phyloP scores from a whole-genome alignment of 2,797 vertebrate species.

The Channa striata region DNA sequence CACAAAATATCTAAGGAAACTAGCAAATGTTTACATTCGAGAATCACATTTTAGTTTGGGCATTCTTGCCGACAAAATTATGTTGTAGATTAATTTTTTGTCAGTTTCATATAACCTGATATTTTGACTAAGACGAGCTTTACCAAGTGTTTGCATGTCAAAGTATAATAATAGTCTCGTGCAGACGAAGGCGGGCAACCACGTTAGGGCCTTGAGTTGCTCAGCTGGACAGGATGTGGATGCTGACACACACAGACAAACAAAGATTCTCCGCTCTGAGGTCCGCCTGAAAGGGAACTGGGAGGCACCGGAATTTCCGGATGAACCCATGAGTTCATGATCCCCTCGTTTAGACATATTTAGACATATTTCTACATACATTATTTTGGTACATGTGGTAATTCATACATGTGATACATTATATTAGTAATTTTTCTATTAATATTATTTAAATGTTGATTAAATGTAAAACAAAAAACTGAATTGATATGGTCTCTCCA shows the following conservation, averaged over 20 bases:
- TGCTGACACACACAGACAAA: slow-evolving; percentile 20
- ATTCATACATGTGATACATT: neutral
- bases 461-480: too few relatives aligned
- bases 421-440: too few relatives aligned
- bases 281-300: slow-evolving; percentile 16
- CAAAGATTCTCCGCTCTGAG: slow-evolving; percentile 7
- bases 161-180: slow-evolving; percentile 8
- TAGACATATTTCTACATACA: neutral
- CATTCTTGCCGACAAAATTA: too few relatives aligned
- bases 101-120: too few relatives aligned
- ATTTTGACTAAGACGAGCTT: neutral
- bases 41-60: neutral
- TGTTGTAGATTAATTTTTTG: too few relatives aligned
- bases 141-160: slow-evolving; percentile 4
- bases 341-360: slow-evolving; percentile 12
- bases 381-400: too few relatives aligned
- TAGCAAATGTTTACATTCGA: neutral
- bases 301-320: slow-evolving; percentile 33
- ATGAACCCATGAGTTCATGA: slow-evolving; percentile 7
- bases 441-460: too few relatives aligned
- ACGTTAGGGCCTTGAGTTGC: slow-evolving; percentile 37
- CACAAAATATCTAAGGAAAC: neutral
- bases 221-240: slow-evolving; percentile 72
- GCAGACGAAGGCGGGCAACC: slow-evolving; percentile 40
- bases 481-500: too few relatives aligned